phyloP scores from a whole-genome alignment of 92 coral and sea anemone genomes.

The Scolanthus callimorphus region DNA sequence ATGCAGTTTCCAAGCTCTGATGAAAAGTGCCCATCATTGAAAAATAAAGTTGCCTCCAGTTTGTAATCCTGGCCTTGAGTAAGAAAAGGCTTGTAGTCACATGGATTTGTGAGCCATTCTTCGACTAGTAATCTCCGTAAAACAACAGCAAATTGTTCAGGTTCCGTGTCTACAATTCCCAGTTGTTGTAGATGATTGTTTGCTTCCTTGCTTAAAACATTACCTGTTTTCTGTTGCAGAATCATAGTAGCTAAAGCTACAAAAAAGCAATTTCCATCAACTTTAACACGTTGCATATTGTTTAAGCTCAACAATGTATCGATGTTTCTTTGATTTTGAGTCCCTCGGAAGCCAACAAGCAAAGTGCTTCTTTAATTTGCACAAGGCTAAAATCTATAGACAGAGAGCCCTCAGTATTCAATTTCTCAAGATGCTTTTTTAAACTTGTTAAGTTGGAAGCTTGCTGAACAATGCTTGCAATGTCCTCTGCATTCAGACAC shows the following conservation, averaged over 20 bases:
- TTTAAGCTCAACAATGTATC: constrained; percentile 14
- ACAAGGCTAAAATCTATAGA: not conserved
- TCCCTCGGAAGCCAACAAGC: not conserved
- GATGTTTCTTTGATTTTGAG: constrained; percentile 6
- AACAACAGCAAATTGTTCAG: constrained; percentile 37
- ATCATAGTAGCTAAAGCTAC: constrained; percentile 36
- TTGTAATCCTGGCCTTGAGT: constrained; percentile 31
- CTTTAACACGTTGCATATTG: constrained; percentile 28
- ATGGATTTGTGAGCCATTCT: constrained; percentile 48
- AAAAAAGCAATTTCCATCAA: constrained; percentile 35
- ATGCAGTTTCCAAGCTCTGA: constrained; percentile 59
- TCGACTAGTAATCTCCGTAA: constrained; percentile 34
- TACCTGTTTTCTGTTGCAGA: constrained; percentile 16
- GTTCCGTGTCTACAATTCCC: constrained; percentile 18
- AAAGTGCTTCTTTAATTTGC: constrained; percentile 3
- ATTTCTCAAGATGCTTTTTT: constrained; percentile 21
- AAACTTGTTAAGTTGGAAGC: constrained; percentile 17
- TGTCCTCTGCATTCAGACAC: constrained; percentile 6
- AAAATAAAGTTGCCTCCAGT: constrained; percentile 36
- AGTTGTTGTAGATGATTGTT: constrained; percentile 13
- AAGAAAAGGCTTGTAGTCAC: constrained; percentile 32
- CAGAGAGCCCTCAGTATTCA: constrained; percentile 2
- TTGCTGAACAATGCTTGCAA: constrained; percentile 18
- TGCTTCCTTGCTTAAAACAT: constrained; percentile 16
- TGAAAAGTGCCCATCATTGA: constrained; percentile 53